Base-by-base conservation (phyloP, 2,113 vertebrate genomes). In the Varanus komodoensis region DNA sequence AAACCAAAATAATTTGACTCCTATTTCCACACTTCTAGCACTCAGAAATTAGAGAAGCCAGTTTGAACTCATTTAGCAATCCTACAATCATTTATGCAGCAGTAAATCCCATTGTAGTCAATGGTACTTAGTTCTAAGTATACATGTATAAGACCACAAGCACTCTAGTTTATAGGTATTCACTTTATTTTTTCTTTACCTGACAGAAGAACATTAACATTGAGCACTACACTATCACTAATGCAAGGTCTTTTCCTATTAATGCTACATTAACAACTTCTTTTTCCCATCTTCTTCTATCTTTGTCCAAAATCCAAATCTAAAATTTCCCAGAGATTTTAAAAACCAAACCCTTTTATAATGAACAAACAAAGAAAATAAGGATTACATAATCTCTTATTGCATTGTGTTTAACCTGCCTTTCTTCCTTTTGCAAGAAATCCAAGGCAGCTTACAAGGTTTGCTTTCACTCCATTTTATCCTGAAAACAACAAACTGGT, bases 171-270 rank as follows among this genome's bases (percentile, higher is more conserved):
- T 64, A 19, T 64, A 67, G 19, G 64, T 17, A 61, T 17, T 4
- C 29, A 38, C 21, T 38, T 38, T 32, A 29, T 78, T 61, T 44
- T 61, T 78, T n/a, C 12, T 77, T 85, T 71, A 71, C 29, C 14
- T 4, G 6, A 61, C 8, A 17, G 85, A 44, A 23, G 50, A 12
- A 57, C 19, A 34, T 44, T n/a, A 86, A 86, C 12, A 23, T 50
- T 54, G 78, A 74, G 74, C 23, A 44, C 32, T 38, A 54, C 17
- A 64, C 64, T 32, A 87, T 9, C 4, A 78, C 27, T 44, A 64
- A 64, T 71, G 0, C 8, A 81, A 92, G 93, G 57, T 86, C 85
- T 34, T 54, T 44, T 54, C 81, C 84, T 87, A 87, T 57, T 81
- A 88, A 92, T 4, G 77, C 34, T 21, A 74, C 88, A 88, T 82